These are phyloP conservation scores for Lysandra bellargus DNA, from an alignment of 2,888 invertebrate genomes.

Conservation along the genomic window DNA sequence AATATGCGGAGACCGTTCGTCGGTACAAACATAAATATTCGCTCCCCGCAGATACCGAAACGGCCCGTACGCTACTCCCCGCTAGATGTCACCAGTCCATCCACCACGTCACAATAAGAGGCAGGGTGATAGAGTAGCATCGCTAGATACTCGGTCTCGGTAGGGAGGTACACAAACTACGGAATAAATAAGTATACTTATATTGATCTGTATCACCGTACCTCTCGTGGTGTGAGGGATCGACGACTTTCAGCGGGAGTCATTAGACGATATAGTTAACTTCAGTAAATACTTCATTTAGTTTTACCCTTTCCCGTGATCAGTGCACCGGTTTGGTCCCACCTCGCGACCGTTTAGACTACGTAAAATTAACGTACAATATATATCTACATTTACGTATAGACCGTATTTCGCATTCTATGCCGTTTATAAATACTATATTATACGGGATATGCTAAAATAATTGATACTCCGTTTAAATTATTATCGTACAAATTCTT, in stretches of 20 bases:
- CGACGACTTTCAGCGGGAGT: not conserved
- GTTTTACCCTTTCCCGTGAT: conserved; percentile 52
- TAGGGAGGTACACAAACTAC: conserved; percentile 18
- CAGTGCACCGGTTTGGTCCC: conserved; percentile 79
- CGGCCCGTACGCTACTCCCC: conserved; percentile 46
- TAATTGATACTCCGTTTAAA: conserved; percentile 57
- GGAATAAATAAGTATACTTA: conserved; percentile 17
- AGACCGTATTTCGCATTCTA: conserved; percentile 67
- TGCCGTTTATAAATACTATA: conserved; percentile 63
- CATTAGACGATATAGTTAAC: conserved; percentile 11
- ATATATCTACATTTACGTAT: conserved; percentile 65
- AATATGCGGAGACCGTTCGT: conserved; percentile 47
- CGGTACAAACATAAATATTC: conserved; percentile 44
- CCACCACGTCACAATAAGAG: not conserved
- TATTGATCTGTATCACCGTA: not conserved
- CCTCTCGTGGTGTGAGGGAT: not conserved
- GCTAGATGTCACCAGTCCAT: not conserved
- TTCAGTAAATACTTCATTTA: conserved; percentile 42
- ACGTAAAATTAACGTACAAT: conserved; percentile 49
- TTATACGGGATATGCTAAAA: conserved; percentile 68
- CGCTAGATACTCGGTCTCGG: not conserved
- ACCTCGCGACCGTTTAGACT: conserved; percentile 47
- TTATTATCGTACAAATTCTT: conserved; percentile 31
- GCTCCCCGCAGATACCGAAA: conserved; percentile 59
- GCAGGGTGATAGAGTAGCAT: conserved; percentile 2